Evolutionary conservation across 2,113 vertebrate genomes (phyloP).

Genomic region (Corvus hawaiiensis): DNA sequence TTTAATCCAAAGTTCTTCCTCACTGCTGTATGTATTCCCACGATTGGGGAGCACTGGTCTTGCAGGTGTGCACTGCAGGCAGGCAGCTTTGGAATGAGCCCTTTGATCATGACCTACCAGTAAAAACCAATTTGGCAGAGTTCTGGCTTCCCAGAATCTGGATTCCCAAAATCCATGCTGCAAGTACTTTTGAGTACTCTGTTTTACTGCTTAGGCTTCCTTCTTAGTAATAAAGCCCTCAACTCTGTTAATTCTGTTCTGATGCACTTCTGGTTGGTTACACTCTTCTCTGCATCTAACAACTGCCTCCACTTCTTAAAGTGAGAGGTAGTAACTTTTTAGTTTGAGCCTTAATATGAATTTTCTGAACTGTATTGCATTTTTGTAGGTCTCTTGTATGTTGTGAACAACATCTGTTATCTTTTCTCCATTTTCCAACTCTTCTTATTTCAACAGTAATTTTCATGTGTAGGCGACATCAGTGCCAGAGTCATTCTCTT

Average conservation of each 20-base stretch:
- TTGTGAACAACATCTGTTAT: neutral
- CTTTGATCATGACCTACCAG: neutral
- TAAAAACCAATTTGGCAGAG: neutral
- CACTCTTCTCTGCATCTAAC: neutral
- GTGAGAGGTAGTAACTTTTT: neutral
- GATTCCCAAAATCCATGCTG: neutral
- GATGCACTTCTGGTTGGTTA: neutral
- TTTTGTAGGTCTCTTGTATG: neutral
- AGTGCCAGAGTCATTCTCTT: neutral
- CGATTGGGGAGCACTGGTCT: neutral
- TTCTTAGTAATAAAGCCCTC: neutral
- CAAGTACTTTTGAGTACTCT: neutral
- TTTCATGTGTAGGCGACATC: neutral
- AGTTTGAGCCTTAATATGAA: neutral
- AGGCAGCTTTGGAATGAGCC: neutral
- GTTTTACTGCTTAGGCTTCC: neutral
- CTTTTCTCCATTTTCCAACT: neutral
- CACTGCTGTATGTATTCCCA: neutral
- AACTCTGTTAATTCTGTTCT: neutral
- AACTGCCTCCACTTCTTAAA: neutral
- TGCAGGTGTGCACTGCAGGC: neutral
- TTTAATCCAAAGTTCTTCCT: neutral
- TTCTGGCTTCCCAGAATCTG: neutral
- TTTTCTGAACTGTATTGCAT: neutral
- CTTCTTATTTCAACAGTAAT: neutral